Conservation (phyloP, 2,888 invertebrate species). For the Heliconius hortense region DNA sequence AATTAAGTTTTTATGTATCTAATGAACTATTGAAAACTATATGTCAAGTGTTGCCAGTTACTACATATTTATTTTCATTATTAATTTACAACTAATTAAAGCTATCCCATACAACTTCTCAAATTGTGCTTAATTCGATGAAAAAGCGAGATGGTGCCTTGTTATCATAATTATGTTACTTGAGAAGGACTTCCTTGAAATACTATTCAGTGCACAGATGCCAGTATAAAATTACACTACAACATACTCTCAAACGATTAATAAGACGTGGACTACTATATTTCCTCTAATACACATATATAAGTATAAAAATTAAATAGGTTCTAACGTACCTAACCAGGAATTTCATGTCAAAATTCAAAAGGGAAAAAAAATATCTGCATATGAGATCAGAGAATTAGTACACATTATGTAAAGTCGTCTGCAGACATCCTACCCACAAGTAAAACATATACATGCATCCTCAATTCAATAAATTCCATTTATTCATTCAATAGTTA, state of each 20-base stretch:
- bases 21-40: constrained; percentile 5
- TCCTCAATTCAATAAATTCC: no score
- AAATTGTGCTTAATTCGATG: constrained; percentile 68
- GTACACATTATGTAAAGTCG: no score
- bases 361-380: not conserved
- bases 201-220: constrained; percentile 31
- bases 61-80: constrained; percentile 51
- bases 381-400: not conserved
- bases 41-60: constrained; percentile 26
- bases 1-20: not conserved
- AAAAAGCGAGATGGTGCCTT: constrained; percentile 55
- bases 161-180: constrained; percentile 31
- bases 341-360: not conserved
- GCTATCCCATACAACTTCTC: constrained; percentile 80
- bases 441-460: no score
- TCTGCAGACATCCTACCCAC: no score
- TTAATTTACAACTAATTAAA: constrained; percentile 74
- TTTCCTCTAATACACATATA: constrained; percentile 12
- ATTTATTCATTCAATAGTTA: no score
- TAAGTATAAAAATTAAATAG: not conserved
- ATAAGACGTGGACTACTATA: constrained; percentile 29
- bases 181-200: constrained; percentile 34
- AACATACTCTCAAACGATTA: constrained; percentile 35
- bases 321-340: not conserved
- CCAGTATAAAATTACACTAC: constrained; percentile 33